phyloP scores from a whole-genome alignment of 2,113 vertebrate species.

The Phyllostomus discolor region DNA sequence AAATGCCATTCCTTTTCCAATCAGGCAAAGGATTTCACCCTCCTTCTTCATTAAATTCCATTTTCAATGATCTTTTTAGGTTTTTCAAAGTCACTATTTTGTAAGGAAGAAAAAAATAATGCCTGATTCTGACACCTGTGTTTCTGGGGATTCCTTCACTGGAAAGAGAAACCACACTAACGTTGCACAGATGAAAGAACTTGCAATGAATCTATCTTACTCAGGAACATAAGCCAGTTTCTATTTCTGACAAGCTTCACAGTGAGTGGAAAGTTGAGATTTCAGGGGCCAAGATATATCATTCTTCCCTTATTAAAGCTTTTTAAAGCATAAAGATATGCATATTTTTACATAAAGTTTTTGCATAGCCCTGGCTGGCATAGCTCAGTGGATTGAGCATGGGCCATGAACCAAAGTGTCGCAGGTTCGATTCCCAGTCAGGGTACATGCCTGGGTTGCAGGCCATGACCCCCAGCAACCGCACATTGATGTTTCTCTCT shows the following conservation, averaged over 20 bases:
- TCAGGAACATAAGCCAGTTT: neutral
- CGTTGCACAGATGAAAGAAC: neutral
- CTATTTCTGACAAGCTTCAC: neutral
- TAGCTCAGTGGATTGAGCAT: no score
- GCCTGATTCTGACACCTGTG: neutral
- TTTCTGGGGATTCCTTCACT: neutral
- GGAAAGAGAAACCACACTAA: neutral
- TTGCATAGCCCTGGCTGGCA: no score
- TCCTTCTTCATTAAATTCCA: neutral
- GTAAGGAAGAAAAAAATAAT: neutral
- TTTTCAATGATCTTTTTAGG: neutral
- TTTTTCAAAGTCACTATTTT: neutral
- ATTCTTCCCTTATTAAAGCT: neutral
- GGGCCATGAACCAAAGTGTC: no score
- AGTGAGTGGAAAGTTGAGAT: neutral
- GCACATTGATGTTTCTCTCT: no score
- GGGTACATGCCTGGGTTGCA: no score
- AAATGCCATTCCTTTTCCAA: neutral
- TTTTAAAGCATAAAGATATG: neutral
- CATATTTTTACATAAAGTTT: neutral
- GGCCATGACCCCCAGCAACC: no score
- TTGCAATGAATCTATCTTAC: neutral
- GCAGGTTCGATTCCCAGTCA: no score
- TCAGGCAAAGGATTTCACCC: neutral
- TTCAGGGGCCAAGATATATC: neutral